Evolutionary conservation across 2,797 vertebrate species (phyloP), one percentile per base, ranked within the genome.

Genomic region (Trachops cirrhosus): DNA sequence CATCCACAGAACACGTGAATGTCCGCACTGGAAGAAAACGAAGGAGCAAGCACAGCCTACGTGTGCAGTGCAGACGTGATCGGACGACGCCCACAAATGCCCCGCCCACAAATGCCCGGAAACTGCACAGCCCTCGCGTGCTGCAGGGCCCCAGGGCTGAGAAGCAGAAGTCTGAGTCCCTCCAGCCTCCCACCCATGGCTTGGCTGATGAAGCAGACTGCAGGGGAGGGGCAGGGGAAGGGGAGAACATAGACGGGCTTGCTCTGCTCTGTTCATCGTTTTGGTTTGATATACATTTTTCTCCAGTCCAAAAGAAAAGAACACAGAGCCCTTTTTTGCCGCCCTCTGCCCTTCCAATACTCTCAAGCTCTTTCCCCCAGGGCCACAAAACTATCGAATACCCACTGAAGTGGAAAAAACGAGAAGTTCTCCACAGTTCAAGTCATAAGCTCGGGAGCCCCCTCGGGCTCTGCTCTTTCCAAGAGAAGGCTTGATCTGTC

Each of bases 401-500:
- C 37, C 90, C 39, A 75, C 85, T 94, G 74, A 87, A 74, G 90
- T 84, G 59, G 92, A 75, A 96, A 86, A 59, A 87, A 73, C 67
- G 84, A 91, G 70, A 92, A 22, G 4, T 67, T 85, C 79, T 92
- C 70, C 83, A 9, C 32, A 70, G 85, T 92, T 96, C 82, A 79
- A 15, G 82, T 67, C 41, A 59, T 34, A 64, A 54, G 44, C 54
- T 77, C 54, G 67, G 50, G 79, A 54, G 29, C 18, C 21, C 64
- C 93, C 91, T 79, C 52, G 11, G 85, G 67, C 83, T 88, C 32
- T 24, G 39, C 19, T 91, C 64, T 80, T 94, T 86, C 87, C 57
- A 84, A 92, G 7, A 88, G 64, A 94, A 92, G 64, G 59, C 78
- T 93, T 86, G 80, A 57, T 93, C 90, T 87, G 64, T 77, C 90